These are phyloP conservation scores for Eonycteris spelaea DNA, from an alignment of 2,113 vertebrate genomes.

Conservation along the genomic window DNA sequence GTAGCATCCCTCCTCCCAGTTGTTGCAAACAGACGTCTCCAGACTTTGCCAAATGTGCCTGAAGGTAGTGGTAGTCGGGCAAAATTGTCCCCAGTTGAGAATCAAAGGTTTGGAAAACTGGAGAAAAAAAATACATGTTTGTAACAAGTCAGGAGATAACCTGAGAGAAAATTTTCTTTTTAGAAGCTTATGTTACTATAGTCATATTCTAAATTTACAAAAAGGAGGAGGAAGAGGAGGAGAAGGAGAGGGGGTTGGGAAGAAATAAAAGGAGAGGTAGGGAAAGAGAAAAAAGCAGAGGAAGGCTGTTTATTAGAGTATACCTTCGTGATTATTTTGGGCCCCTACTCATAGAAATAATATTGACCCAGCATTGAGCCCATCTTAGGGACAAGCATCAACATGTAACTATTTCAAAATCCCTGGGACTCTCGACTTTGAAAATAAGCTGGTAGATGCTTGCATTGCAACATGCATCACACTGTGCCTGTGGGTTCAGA, in stretches of 20 bases:
- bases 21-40: not conserved
- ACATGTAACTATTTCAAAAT: constrained; percentile 11
- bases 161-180: not conserved
- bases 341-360: not conserved
- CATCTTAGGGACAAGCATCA: not conserved
- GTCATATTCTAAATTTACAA: not conserved
- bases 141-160: not conserved
- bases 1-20: not conserved
- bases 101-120: not conserved
- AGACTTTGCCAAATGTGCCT: not conserved
- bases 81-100: not conserved
- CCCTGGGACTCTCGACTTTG: not conserved
- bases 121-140: not conserved
- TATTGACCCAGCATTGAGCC: not conserved
- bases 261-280: not conserved
- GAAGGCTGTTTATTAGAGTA: not conserved
- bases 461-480: not conserved
- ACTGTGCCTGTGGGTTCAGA: not conserved
- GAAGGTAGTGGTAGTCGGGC: not conserved
- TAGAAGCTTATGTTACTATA: not conserved
- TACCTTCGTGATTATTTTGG: not conserved
- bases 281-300: not conserved
- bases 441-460: not conserved
- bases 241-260: not conserved
- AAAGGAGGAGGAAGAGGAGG: not conserved